Conservation (phyloP, 2,888 invertebrate species). For the Pristionchus exspectatus region DNA sequence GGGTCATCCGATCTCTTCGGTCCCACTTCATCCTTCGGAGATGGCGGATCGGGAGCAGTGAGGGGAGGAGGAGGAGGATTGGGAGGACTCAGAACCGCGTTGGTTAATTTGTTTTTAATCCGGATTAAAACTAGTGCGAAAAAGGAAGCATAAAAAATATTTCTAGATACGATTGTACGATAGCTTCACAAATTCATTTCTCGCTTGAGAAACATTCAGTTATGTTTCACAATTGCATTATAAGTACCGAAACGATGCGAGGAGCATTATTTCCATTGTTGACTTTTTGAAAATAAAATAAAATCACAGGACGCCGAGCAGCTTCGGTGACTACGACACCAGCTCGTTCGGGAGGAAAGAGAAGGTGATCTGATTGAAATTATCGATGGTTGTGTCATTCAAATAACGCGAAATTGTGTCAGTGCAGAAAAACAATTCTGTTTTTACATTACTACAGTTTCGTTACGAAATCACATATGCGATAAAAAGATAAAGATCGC, state of each 20-base stretch:
- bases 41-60: background rate
- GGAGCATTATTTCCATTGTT: too few species aligned
- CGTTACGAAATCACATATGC: background rate
- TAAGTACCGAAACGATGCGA: too few species aligned
- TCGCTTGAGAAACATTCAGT: too few species aligned
- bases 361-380: background rate
- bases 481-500: background rate
- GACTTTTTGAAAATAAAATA: background rate
- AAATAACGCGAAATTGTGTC: background rate
- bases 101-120: background rate
- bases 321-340: background rate
- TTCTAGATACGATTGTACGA: too few species aligned
- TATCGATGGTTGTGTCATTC: too few species aligned
- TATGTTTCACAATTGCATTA: too few species aligned
- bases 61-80: background rate
- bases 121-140: too few species aligned
- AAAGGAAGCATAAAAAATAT: too few species aligned
- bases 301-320: constrained; percentile 1
- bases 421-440: too few species aligned
- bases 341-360: background rate
- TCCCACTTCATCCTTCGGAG: background rate
- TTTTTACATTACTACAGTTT: background rate
- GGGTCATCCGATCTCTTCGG: background rate
- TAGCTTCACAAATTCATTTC: too few species aligned
- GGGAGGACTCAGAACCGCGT: background rate